Evolutionary conservation across 2,888 invertebrate species (phyloP).

Genomic region (Chouioia cunea): DNA sequence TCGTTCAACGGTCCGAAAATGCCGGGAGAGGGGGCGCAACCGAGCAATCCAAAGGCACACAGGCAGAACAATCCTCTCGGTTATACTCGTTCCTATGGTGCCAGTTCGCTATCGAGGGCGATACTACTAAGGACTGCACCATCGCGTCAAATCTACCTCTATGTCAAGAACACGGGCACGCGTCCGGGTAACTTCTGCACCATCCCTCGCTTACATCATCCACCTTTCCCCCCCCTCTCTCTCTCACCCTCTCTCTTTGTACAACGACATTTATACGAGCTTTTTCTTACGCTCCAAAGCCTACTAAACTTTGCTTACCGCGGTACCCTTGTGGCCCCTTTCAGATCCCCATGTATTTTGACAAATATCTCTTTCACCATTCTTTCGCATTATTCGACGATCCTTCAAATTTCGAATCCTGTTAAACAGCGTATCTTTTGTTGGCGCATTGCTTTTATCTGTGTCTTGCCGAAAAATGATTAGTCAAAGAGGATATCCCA

Average conservation of each 20-base stretch:
- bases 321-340: too few species aligned
- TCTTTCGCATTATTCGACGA: too few species aligned
- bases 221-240: conserved; percentile 5
- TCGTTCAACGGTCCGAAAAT: conserved; percentile 42
- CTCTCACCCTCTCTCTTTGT: not conserved
- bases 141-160: not conserved
- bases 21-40: conserved; percentile 7
- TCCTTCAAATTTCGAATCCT: too few species aligned
- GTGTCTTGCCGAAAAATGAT: too few species aligned
- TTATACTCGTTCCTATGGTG: too few species aligned
- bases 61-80: not conserved
- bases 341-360: too few species aligned
- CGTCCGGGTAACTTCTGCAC: not conserved
- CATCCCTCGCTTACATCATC: not conserved
- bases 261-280: conserved; percentile 5
- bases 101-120: not conserved
- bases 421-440: too few species aligned
- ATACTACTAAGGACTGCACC: not conserved
- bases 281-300: conserved; percentile 4
- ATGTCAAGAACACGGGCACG: not conserved
- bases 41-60: not conserved
- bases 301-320: not conserved
- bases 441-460: too few species aligned
- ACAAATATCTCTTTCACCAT: too few species aligned
- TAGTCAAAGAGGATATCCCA: too few species aligned